Conservation (phyloP, 2,888 invertebrate species). For the Frankliniella intonsa region DNA sequence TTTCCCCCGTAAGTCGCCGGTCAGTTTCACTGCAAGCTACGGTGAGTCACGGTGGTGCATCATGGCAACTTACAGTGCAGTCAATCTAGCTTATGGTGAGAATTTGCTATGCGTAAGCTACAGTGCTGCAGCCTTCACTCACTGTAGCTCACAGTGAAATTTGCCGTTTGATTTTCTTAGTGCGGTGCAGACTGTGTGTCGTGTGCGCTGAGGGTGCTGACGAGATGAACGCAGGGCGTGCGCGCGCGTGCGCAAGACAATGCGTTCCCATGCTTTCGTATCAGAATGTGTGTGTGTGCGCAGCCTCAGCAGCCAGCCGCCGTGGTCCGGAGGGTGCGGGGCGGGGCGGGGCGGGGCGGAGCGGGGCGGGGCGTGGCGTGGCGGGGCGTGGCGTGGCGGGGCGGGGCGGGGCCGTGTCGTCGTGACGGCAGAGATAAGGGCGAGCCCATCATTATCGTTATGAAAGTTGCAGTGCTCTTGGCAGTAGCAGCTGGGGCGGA, state of each 20-base stretch:
- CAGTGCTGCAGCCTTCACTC: no score
- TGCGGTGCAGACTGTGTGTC: no score
- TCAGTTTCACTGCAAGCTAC: no score
- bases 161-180: no score
- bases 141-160: no score
- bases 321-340: not conserved
- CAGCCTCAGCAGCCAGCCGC: no score
- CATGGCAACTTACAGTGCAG: no score
- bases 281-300: not conserved
- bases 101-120: no score
- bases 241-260: not conserved
- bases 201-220: no score
- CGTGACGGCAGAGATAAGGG: not conserved
- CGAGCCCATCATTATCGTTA: slow-evolving; percentile 10
- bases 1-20: no score
- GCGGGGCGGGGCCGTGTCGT: not conserved
- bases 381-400: slow-evolving; percentile 1
- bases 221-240: not conserved
- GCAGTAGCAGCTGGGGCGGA: not conserved
- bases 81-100: no score
- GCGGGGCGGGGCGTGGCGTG: not conserved
- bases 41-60: no score
- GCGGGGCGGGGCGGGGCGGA: not conserved
- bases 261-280: slow-evolving; percentile 1
- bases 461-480: not conserved